phyloP scores from a whole-genome alignment of 2,113 vertebrate species.

The Perca flavescens region DNA sequence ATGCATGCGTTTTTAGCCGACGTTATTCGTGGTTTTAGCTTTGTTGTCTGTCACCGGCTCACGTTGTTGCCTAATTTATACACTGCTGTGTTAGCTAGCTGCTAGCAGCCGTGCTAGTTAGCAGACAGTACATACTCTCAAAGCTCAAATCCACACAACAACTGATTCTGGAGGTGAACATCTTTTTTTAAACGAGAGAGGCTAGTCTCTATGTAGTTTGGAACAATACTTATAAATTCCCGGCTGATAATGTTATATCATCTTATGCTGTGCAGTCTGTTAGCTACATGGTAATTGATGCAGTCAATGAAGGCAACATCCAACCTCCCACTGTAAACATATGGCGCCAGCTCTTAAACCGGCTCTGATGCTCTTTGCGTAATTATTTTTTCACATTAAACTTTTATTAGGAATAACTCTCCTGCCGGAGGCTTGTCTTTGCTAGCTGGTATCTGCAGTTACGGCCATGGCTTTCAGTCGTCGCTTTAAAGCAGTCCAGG shows the following conservation, averaged over 20 bases:
- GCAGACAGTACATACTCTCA: conserved; percentile 47
- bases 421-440: not conserved
- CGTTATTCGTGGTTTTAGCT: not conserved
- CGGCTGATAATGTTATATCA: not conserved
- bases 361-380: conserved; percentile 1
- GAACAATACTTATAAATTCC: not conserved
- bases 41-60: not conserved
- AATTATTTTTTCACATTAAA: not conserved
- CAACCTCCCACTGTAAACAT: conserved; percentile 58
- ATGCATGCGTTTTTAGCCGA: not conserved
- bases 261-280: not conserved
- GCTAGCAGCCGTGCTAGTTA: conserved; percentile 69
- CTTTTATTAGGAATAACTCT: not conserved
- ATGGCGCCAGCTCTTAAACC: conserved; percentile 50
- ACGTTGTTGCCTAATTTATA: not conserved
- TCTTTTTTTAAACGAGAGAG: not conserved
- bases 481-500: not conserved
- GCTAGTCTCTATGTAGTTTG: not conserved
- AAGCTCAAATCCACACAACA: conserved; percentile 26
- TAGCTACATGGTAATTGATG: conserved; percentile 50
- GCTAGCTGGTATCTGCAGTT: not conserved
- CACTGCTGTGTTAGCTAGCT: conserved; percentile 53
- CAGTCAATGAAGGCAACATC: conserved; percentile 52
- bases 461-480: not conserved
- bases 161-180: not conserved